phyloP scores from a whole-genome alignment of 2,113 vertebrate genomes.

The Tenebrosternarchus preto region DNA sequence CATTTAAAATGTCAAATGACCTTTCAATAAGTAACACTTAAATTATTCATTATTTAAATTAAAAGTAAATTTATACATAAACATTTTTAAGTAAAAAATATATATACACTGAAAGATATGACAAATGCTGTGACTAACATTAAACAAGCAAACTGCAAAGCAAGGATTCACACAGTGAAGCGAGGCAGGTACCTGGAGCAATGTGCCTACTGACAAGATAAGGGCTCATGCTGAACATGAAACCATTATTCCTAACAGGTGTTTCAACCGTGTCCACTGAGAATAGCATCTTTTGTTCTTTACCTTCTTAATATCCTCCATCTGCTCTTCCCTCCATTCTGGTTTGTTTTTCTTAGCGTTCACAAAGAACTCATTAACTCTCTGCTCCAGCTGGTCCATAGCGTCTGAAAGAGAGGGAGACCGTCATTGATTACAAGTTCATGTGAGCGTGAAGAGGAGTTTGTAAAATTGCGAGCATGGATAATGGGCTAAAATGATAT shows the following conservation, averaged over 20 bases:
- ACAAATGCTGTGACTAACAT: background rate
- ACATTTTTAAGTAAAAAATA: too few species aligned
- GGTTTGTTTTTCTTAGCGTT: conserved; percentile 99
- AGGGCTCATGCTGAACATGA: background rate
- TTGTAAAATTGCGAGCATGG: background rate
- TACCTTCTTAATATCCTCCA: conserved; percentile 99
- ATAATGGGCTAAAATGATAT: background rate
- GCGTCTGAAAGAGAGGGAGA: conserved; percentile 82
- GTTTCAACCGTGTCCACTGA: background rate
- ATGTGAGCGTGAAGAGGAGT: background rate
- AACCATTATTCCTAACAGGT: conserved; percentile 3
- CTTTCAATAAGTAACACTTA: too few species aligned
- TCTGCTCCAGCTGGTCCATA: conserved; percentile 97
- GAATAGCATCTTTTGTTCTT: conserved; percentile 40
- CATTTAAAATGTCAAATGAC: too few species aligned
- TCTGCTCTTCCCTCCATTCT: conserved; percentile 98
- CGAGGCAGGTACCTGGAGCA: too few species aligned
- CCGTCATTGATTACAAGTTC: conserved; percentile 1
- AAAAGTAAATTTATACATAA: too few species aligned
- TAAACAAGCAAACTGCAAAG: background rate
- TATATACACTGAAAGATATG: background rate
- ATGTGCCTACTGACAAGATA: background rate
- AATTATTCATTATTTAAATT: too few species aligned
- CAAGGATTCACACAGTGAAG: background rate
- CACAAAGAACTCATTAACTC: conserved; percentile 96